A percentile compares a stretch with the other conserved stretches of the same genome.
Evolutionary conservation across 1,140 invertebrate genomes (phyloP).

Genomic region (Hycleus cichorii): DNA sequence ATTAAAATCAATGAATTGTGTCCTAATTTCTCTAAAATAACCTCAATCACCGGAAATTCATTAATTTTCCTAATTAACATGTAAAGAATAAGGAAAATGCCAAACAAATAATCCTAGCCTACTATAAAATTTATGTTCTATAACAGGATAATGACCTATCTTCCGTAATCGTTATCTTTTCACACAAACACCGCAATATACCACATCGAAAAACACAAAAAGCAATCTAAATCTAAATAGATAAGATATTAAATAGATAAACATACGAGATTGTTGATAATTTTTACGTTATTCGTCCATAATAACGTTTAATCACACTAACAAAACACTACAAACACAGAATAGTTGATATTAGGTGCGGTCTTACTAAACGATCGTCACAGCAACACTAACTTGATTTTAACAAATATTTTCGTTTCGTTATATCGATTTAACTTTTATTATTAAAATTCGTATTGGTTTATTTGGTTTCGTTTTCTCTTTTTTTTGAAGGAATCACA

Average conservation of each 20-base stretch:
- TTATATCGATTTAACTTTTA: neutral
- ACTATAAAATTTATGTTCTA: slow-evolving; percentile 1
- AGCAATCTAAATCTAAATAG: no score
- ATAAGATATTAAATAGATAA: neutral
- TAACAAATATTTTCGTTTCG: slow-evolving; percentile 7
- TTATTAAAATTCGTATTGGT: neutral
- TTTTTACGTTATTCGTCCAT: slow-evolving; percentile 13
- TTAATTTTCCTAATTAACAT: slow-evolving; percentile 6
- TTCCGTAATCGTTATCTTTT: neutral
- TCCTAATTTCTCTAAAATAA: neutral
- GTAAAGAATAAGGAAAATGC: neutral
- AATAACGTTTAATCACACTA: slow-evolving; percentile 16
- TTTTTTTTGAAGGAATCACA: neutral
- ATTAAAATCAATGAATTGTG: neutral
- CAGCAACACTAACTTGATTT: neutral
- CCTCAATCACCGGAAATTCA: neutral
- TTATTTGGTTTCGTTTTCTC: neutral
- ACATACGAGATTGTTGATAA: slow-evolving; percentile 13
- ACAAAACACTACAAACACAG: slow-evolving; percentile 11
- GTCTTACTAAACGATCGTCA: slow-evolving; percentile 8
- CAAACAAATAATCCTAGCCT: neutral
- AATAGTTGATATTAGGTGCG: slow-evolving; percentile 15
- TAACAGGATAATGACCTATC: slow-evolving; percentile 4
- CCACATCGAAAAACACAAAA: no score
- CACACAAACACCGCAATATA: no score